phyloP scores from a whole-genome alignment of 2,113 vertebrate genomes.

The Labeo catla region DNA sequence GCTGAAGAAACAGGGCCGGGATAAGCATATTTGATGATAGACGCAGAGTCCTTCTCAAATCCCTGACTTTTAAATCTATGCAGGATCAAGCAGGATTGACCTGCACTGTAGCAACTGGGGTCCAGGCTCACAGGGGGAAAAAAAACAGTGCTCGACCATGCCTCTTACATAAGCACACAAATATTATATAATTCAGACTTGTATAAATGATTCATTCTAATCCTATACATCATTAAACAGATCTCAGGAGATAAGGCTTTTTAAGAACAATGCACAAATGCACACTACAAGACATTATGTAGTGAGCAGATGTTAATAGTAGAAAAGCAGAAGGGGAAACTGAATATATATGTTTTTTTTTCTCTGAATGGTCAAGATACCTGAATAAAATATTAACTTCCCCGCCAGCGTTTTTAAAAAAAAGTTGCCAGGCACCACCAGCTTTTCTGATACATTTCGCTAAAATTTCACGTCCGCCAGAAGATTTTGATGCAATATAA shows the following conservation, averaged over 20 bases:
- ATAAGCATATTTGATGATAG: slow-evolving; percentile 44
- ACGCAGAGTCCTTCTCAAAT: slow-evolving; percentile 37
- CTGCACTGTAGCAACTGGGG: slow-evolving; percentile 43
- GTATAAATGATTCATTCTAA: slow-evolving; percentile 53
- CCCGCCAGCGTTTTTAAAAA: no score
- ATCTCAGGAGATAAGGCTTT: slow-evolving; percentile 28
- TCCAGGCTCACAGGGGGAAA: slow-evolving; percentile 3
- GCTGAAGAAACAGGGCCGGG: slow-evolving; percentile 3
- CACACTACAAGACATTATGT: slow-evolving; percentile 31
- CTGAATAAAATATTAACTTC: background rate
- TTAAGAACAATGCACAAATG: slow-evolving; percentile 52
- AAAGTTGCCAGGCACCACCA: no score
- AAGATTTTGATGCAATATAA: no score
- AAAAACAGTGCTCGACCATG: slow-evolving; percentile 26
- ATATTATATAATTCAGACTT: slow-evolving; percentile 57
- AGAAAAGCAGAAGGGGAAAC: slow-evolving; percentile 11
- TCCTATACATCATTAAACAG: slow-evolving; percentile 48
- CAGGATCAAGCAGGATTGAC: slow-evolving; percentile 59
- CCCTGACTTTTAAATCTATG: slow-evolving; percentile 58
- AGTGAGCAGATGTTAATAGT: slow-evolving; percentile 33
- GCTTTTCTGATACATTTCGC: no score
- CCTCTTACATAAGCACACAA: slow-evolving; percentile 54
- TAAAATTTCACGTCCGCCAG: no score
- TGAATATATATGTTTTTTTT: background rate
- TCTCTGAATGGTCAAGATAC: background rate